Evolutionary conservation across 2,888 invertebrate species (phyloP).

Genomic region (Zygaena filipendulae): DNA sequence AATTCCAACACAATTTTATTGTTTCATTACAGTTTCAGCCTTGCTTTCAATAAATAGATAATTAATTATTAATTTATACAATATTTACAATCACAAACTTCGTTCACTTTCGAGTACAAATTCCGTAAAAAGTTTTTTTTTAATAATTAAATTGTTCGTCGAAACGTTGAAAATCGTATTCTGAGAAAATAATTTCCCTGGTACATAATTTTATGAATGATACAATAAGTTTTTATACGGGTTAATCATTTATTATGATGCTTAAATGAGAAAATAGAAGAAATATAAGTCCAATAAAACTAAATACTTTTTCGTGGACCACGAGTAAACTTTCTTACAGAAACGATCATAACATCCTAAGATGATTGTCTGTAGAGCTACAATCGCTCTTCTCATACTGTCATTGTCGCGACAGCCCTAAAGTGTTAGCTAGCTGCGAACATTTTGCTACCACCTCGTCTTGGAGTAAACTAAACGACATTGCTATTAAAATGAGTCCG

Average conservation of each 20-base stretch:
- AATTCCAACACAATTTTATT: slow-evolving; percentile 65
- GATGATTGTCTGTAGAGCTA: slow-evolving; percentile 52
- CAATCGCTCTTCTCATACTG: slow-evolving; percentile 63
- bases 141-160: slow-evolving; percentile 26
- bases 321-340: slow-evolving; percentile 25
- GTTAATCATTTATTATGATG: slow-evolving; percentile 8
- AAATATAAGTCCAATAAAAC: too few relatives aligned
- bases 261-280: slow-evolving; percentile 20
- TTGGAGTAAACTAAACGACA: slow-evolving; percentile 86
- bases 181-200: slow-evolving; percentile 44
- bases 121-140: slow-evolving; percentile 53
- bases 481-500: slow-evolving; percentile 83
- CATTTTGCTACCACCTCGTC: slow-evolving; percentile 82
- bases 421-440: slow-evolving; percentile 74
- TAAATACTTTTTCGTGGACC: background rate
- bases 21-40: slow-evolving; percentile 66
- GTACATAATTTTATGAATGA: slow-evolving; percentile 18
- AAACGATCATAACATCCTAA: slow-evolving; percentile 64
- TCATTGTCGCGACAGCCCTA: slow-evolving; percentile 75
- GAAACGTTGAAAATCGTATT: too few relatives aligned
- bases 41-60: too few relatives aligned
- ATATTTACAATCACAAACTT: slow-evolving; percentile 57
- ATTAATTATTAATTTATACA: slow-evolving; percentile 60
- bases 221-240: slow-evolving; percentile 4
- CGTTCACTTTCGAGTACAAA: slow-evolving; percentile 50